Evolutionary conservation across 2,113 vertebrate genomes (phyloP).

Genomic region (Sclerurus mexicanus): DNA sequence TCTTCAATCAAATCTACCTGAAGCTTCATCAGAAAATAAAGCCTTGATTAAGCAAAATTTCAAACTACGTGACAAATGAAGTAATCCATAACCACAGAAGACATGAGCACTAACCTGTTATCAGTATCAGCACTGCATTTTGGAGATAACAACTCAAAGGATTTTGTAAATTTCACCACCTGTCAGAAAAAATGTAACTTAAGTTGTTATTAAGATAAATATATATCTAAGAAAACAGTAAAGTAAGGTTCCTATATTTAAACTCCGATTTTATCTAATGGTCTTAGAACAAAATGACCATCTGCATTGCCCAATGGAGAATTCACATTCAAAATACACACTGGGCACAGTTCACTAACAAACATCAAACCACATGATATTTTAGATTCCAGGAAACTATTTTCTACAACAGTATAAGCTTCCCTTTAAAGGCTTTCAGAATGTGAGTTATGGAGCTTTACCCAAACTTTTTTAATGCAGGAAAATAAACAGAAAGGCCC

Average conservation of each 20-base stretch:
- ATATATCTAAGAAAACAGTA: background rate
- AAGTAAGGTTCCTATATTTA: background rate
- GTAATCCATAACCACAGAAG: background rate
- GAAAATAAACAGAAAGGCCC: background rate
- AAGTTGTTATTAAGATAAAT: background rate
- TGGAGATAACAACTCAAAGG: slow-evolving; percentile 96
- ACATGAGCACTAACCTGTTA: slow-evolving; percentile 81
- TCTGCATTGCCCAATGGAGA: background rate
- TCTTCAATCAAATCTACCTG: background rate
- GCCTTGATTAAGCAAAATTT: background rate
- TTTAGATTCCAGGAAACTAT: background rate
- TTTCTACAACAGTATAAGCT: background rate
- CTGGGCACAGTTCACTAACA: background rate
- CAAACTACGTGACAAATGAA: background rate
- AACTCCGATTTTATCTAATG: background rate
- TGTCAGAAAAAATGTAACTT: slow-evolving; percentile 61
- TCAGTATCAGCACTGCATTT: slow-evolving; percentile 96
- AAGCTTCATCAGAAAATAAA: background rate
- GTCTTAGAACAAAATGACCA: background rate
- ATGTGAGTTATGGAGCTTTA: background rate
- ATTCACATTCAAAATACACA: background rate
- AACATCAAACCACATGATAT: background rate
- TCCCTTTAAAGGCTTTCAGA: background rate
- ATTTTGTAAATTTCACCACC: slow-evolving; percentile 99
- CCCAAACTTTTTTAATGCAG: background rate